Base-by-base conservation (phyloP, 2,113 vertebrate genomes). In the Mormoops blainvillei region DNA sequence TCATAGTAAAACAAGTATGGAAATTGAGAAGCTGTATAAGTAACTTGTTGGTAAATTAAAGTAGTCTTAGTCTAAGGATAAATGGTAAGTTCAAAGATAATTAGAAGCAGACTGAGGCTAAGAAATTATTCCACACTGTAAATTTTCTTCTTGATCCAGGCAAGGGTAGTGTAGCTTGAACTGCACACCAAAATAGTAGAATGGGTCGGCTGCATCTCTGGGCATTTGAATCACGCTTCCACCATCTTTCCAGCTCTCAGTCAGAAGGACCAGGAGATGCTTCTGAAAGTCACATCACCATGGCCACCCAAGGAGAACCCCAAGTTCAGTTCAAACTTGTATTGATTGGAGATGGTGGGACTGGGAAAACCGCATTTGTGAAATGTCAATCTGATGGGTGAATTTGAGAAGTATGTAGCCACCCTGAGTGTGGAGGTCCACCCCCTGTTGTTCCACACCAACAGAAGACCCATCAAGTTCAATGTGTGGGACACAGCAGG, bases 141-240 rank as follows among this genome's bases (percentile, higher is more conserved):
- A 58, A 14, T 94, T 61, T 91, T 89, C 43, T 71, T 89, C 52
- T 74, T 80, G 33, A 54, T 81, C 28, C 18, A 16, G 14, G 38
- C n/a, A 7, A 89, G 86, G 63, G n/a, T n/a, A 58, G 38, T 54
- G 82, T 58, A 33, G 28, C 83, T 67, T 48, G 38, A 89, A 77
- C 15, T 58, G 41, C 70, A 65, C 41, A 82, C 3, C 36, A 58
- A 88, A 65, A 52, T 50, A 67, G 54, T 28, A 67, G 54, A 10
- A 19, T 83, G 4, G 61, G 93, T 96, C 92, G 94, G 94, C 95
- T 96, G 97, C 91, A 92, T 97, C 97, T 98, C 97, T 74, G 96
- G 92, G 97, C 97, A 98, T 98, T 98, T 98, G 98, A 99, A 98
- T 98, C 95, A 98, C 97, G 98, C 97, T 98, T 99, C 99, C 98